These are phyloP conservation scores for Drosophila varians DNA, from an alignment of 1,140 invertebrate species.

Conservation along the genomic window DNA sequence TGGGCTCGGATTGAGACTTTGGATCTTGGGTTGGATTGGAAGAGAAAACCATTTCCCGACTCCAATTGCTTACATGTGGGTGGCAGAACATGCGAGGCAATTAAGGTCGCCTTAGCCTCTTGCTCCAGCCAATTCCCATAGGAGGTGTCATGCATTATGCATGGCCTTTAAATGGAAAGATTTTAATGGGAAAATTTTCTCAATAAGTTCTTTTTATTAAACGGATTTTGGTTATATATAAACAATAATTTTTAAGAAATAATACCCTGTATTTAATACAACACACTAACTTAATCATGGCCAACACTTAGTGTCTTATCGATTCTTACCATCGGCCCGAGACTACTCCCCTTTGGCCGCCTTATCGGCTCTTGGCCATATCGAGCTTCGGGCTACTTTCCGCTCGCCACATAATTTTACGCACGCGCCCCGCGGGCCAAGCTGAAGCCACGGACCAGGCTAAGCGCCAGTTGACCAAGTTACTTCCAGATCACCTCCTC, in stretches of 20 bases:
- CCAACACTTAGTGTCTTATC: slow-evolving; percentile 33
- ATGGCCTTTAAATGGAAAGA: slow-evolving; percentile 17
- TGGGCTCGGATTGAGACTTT: slow-evolving; percentile 34
- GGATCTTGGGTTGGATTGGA: slow-evolving; percentile 40
- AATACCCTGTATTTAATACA: slow-evolving; percentile 26
- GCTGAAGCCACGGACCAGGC: slow-evolving; percentile 13
- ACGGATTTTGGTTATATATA: not conserved
- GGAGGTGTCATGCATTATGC: slow-evolving; percentile 53
- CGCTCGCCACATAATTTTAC: slow-evolving; percentile 49
- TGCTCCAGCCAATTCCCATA: slow-evolving; percentile 15
- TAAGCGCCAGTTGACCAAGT: slow-evolving; percentile 53
- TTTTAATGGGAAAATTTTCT: not conserved
- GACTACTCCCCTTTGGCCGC: not conserved
- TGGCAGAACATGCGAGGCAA: slow-evolving; percentile 68
- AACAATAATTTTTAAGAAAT: not conserved
- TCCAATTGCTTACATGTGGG: slow-evolving; percentile 35
- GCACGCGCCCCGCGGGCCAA: slow-evolving; percentile 51
- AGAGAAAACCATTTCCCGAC: slow-evolving; percentile 61
- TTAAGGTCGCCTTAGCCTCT: slow-evolving; percentile 52
- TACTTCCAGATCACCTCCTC: slow-evolving; percentile 12
- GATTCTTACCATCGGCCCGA: slow-evolving; percentile 14
- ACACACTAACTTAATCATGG: slow-evolving; percentile 18
- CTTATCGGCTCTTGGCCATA: slow-evolving; percentile 35
- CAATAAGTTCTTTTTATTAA: not conserved
- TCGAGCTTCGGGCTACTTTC: slow-evolving; percentile 34